Evolutionary conservation across 2,113 vertebrate genomes (phyloP).

Genomic region (Ochotona princeps): DNA sequence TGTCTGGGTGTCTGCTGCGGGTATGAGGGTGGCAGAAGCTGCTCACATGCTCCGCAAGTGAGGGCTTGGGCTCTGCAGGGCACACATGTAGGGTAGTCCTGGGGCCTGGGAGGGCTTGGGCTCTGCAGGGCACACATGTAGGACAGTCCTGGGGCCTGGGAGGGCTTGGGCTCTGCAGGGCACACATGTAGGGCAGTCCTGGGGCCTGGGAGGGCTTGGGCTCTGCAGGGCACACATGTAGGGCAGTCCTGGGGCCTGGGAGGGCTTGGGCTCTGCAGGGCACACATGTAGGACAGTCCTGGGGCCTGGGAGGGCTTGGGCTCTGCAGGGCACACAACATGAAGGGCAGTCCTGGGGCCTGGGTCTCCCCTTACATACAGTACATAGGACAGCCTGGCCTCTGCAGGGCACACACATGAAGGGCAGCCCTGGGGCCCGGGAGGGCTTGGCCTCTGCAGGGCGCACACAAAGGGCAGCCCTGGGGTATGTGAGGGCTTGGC

Average conservation of each 20-base stretch:
- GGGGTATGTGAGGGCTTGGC: too few relatives aligned
- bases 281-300: too few relatives aligned
- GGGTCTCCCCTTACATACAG: too few relatives aligned
- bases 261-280: not conserved
- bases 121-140: not conserved
- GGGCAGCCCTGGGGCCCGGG: not conserved
- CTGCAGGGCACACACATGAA: not conserved
- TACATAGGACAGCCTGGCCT: not conserved
- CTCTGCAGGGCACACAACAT: not conserved
- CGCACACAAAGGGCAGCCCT: too few relatives aligned
- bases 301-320: not conserved
- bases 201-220: not conserved
- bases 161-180: not conserved
- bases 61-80: not conserved
- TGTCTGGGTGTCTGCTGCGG: not conserved
- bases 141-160: not conserved
- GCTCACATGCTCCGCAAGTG: not conserved
- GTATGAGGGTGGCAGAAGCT: not conserved
- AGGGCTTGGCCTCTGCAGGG: not conserved
- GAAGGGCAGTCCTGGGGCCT: too few relatives aligned
- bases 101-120: not conserved
- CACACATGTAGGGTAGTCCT: too few relatives aligned
- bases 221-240: not conserved
- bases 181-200: too few relatives aligned
- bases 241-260: not conserved